Conservation (phyloP, 2,797 vertebrate species). For the Hirundo rustica region DNA sequence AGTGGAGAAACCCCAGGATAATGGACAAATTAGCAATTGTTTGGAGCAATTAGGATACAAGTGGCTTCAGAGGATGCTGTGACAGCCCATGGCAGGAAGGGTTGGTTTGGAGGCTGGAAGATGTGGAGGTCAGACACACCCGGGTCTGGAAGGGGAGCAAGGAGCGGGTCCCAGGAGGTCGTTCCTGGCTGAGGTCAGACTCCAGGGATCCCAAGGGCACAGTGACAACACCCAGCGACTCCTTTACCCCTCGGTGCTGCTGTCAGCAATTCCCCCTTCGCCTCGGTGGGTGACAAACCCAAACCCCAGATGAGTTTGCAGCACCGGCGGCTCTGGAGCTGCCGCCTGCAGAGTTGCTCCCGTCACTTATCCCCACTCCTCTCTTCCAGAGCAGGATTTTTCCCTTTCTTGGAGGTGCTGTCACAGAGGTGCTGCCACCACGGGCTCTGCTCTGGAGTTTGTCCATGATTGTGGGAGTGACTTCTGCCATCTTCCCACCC, state of each 20-base stretch:
- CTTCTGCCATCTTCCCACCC: not conserved
- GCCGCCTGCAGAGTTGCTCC: not conserved
- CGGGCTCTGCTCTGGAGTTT: not conserved
- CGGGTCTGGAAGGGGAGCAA: not conserved
- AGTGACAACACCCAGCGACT: not conserved
- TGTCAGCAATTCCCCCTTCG: not conserved
- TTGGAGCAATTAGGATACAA: not conserved
- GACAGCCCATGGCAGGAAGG: not conserved
- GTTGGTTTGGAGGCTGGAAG: not conserved
- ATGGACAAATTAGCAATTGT: not conserved
- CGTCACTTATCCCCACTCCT: not conserved
- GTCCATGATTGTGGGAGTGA: not conserved
- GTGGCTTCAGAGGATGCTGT: not conserved
- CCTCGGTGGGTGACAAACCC: not conserved
- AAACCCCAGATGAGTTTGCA: not conserved
- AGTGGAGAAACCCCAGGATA: not conserved
- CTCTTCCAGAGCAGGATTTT: not conserved
- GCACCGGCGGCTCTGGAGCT: not conserved
- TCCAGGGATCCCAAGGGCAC: too few species aligned
- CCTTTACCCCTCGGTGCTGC: not conserved
- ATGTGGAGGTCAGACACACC: not conserved
- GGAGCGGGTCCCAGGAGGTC: not conserved
- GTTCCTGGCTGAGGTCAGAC: not conserved
- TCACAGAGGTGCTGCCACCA: not conserved
- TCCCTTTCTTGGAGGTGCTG: not conserved